Evolutionary conservation across 1,140 invertebrate genomes (phyloP), one percentile per base, ranked within the genome.

Genomic region (Lysiphlebus fabarum): DNA sequence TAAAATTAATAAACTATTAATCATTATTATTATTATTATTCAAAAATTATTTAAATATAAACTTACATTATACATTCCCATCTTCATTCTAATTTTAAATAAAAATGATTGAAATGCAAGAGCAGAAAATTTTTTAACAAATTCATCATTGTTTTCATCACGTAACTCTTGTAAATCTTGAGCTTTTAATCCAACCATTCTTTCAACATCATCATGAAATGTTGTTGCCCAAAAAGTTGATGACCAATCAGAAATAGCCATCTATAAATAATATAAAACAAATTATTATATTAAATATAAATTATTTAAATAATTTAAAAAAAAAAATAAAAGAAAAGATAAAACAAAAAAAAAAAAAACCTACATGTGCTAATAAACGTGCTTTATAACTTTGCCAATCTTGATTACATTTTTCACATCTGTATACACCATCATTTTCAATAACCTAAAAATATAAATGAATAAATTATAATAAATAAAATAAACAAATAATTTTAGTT

Each of bases 321-420:
- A 7, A 44, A 51, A 36, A 40, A n/a, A 42, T 36, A 34, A 17
- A 56, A 54, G 7, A 5, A 47, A 33, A 7, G 33, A 37, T 41
- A 41, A 0, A 49, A 41, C 48, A 26, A 8, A 36, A 51, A 38
- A 61, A 3, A 44, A 37, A 12, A 48, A 33, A 64, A 86, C 86
- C 86, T 79, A 95, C 92, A 63, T 79, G 84, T 11, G 91, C 74
- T 48, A 98, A 82, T 59, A 97, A 76, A 47, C 95, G 83, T 79
- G 93, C 95, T 66, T 91, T 93, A 71, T 88, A 98, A 65, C 90
- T 89, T 0, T 88, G 86, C 72, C 85, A 92, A 59, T 93, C 90
- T 48, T 85, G 82, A 62, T 89, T 85, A 75, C 96, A 99, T 76
- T 98, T 98, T 74, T 99, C 96, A 76, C 97, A 99, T 61, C 93